Evolutionary conservation across 2,113 vertebrate species (phyloP), one percentile per base, ranked within the genome.

Genomic region (Thermophis baileyi): DNA sequence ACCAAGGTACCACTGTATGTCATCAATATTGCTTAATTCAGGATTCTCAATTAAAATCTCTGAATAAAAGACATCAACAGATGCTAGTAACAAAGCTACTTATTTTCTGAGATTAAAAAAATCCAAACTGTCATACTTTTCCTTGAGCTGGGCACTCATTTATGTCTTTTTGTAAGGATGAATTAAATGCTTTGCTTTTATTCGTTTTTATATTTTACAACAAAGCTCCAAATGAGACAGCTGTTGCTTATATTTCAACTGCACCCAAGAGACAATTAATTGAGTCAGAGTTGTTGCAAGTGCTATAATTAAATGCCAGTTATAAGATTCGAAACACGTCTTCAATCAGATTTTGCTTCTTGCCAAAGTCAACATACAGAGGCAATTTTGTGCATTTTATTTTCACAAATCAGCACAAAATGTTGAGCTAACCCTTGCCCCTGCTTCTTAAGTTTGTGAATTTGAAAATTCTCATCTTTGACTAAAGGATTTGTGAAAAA

Each of bases 231-330:
- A 90, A 87, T 4, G 89, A 93, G 53, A 44, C 86, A 40, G 49
- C 35, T 87, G 60, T 63, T 69, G 92, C 81, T 95, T 30, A 16
- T 87, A 87, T 89, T 93, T 86, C 50, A 93, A 14, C 2, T 92
- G 93, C n/a, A 90, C 49, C 20, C 27, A 85, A 91, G 92, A 93
- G 46, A 95, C 1, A 20, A 44, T 69, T 8, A 95, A 47, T 5
- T 40, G 47, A 86, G 6, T 40, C 2, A 18, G 94, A 87, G 74
- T 35, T 30, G 85, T 35, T 30, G 25, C 30, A 94, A 89, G 18
- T 7, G 90, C 89, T 92, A 88, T 89, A 94, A 88, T 35, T 63
- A 94, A 89, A 46, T 85, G 30, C 46, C 90, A 93, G 89, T 89
- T 92, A 94, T 6, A 93, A 89, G 91, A 81, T 92, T 55, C 93